These are phyloP conservation scores for Ciconia maguari DNA, from an alignment of 2,113 vertebrate species.

Conservation along the genomic window DNA sequence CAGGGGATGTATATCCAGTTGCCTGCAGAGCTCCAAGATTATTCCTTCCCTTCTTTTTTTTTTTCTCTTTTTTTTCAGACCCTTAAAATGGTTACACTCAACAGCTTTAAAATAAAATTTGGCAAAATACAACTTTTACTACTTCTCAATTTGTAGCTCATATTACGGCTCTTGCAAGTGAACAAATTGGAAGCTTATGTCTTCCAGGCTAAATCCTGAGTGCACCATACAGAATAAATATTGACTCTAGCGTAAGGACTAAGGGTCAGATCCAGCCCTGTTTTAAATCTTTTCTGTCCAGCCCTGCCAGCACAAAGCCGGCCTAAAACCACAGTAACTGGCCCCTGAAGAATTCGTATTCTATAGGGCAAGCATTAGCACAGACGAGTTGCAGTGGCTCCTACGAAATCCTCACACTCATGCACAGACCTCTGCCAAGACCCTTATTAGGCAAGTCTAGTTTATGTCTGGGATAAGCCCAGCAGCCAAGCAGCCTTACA, in stretches of 20 bases:
- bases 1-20: background rate
- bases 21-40: background rate
- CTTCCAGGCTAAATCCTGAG: slow-evolving; percentile 48
- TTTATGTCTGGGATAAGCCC: slow-evolving; percentile 27
- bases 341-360: slow-evolving; percentile 23
- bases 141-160: slow-evolving; percentile 37
- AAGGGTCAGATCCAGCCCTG: slow-evolving; percentile 17
- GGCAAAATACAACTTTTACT: slow-evolving; percentile 22
- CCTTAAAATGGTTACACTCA: slow-evolving; percentile 23
- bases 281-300: slow-evolving; percentile 48
- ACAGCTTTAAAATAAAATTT: slow-evolving; percentile 44
- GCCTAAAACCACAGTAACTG: slow-evolving; percentile 32
- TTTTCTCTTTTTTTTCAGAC: background rate
- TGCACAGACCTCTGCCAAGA: background rate
- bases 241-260: slow-evolving; percentile 50
- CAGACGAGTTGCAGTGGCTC: background rate
- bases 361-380: background rate
- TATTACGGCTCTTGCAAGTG: slow-evolving; percentile 35
- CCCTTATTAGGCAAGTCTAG: slow-evolving; percentile 17
- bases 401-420: background rate
- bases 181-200: slow-evolving; percentile 61
- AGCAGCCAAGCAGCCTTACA: background rate
- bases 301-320: background rate
- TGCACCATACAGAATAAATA: slow-evolving; percentile 53
- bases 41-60: background rate